Evolutionary conservation across 2,888 invertebrate genomes (phyloP).

Genomic region (Orthonychiurus folsomi): DNA sequence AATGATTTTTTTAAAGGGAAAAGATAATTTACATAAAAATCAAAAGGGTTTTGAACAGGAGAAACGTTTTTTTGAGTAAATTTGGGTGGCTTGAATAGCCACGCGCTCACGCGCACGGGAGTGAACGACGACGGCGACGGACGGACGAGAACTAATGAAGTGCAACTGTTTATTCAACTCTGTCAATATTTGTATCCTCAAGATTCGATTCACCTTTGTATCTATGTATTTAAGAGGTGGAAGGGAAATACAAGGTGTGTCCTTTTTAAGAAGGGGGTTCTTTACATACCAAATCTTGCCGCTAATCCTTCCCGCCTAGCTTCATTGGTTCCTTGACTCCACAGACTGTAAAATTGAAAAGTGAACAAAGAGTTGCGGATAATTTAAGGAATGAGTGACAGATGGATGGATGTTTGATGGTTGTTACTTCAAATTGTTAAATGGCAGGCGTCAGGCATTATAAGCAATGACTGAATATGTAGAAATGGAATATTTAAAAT

Average conservation of each 20-base stretch:
- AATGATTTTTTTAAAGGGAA: background rate
- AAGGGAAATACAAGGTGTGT: conserved; percentile 9
- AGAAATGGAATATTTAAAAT: too few relatives aligned
- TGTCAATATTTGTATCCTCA: conserved; percentile 25
- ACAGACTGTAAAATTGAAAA: background rate
- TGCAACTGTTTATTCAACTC: conserved; percentile 14
- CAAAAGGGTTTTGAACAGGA: background rate
- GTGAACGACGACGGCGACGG: too few relatives aligned
- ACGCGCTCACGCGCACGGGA: too few relatives aligned
- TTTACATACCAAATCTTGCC: conserved; percentile 4
- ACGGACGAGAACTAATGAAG: background rate
- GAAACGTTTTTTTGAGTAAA: too few relatives aligned
- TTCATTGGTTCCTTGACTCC: conserved; percentile 28
- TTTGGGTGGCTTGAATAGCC: too few relatives aligned
- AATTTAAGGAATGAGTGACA: background rate
- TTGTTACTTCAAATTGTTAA: too few relatives aligned
- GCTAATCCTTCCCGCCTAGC: conserved; percentile 3
- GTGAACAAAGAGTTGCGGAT: background rate
- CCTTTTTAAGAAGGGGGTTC: background rate
- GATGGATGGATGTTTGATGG: conserved; percentile 1
- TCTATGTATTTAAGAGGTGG: too few relatives aligned
- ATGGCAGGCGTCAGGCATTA: too few relatives aligned
- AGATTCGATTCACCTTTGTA: conserved; percentile 21
- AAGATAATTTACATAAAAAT: background rate
- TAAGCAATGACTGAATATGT: too few relatives aligned